Evolutionary conservation across 2,797 vertebrate species (phyloP), one percentile per base, ranked within the genome.

Genomic region (Yasuhikotakia modesta): DNA sequence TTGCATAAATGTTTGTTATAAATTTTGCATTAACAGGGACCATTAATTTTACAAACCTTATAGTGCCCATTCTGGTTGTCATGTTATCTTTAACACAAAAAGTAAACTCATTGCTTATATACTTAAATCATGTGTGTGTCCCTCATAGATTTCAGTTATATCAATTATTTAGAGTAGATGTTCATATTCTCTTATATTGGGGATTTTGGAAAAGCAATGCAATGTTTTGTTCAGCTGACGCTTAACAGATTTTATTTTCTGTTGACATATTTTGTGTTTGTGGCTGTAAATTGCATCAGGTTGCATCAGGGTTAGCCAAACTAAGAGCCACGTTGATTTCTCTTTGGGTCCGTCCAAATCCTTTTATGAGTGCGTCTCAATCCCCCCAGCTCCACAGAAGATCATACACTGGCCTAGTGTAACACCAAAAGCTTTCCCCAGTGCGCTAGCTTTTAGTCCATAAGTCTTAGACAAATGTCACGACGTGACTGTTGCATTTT

Each of bases 281-380:
- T 79, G 71, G 46, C 85, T 84, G 80, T 88, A 88, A 72, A 85
- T 92, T 92, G 88, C 91, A 87, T 90, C 88, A 89, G 81, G 87
- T 92, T 92, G 87, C 90, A 87, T 92, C 90, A 92, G 86, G 46
- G 70, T 82, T 82, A 64, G 76, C 69, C 88, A 55, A 64, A 80
- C 72, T 82, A 85, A 82, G 85, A 86, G 83, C 80, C 79, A 84
- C 52, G 64, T 79, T 83, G 84, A 88, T 87, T 86, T 60, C 43
- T 73, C 68, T 71, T 81, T 78, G 46, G 70, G 50, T 70, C 53
- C 70, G 84, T 78, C 73, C 50, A 70, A 82, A 79, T 84, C 76
- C 83, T 63, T 74, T 57, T 79, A 79, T 70, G 74, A 79, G 68
- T 52, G 65, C 21, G 70, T 58, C 65, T 70, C 60, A 48, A 69